Evolutionary conservation across 2,797 vertebrate genomes (phyloP), one percentile per base, ranked within the genome.

Genomic region (Danio choprae): DNA sequence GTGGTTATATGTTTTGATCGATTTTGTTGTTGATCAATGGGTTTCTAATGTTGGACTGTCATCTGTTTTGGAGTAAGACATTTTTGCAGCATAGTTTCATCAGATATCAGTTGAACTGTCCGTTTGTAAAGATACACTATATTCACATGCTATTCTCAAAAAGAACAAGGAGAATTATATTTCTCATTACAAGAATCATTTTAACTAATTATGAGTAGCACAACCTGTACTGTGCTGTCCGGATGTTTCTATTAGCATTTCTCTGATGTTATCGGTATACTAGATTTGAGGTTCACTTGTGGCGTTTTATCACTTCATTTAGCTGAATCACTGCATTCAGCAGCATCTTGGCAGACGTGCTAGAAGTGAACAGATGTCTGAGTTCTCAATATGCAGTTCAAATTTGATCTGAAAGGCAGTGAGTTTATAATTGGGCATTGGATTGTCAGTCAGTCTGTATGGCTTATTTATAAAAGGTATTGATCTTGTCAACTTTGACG

Each of bases 301-400:
- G 29, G 13, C 29, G 18, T 62, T 50, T 43, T 44, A 69, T 43
- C 38, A 72, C 51, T 53, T 36, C 50, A 20, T 70, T 40, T 55
- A 71, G 15, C 16, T 41, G 38, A 41, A 59, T 71, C 69, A 41
- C 48, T 44, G 41, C 22, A 29, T 59, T 73, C 46, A 44, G 56
- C 41, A 38, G 36, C 11, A 10, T 20, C 29, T 62, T 74, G 44
- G 43, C 72, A 48, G 44, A 50, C 43, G 38, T 59, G n/a, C 48
- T 73, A 46, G 20, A 72, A 38, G 56, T 74, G 44, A 62, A 18
- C 72, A 62, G 56, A 60, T 74, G 58, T 74, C 50, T 20, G 22
- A 38, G 44, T 62, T 74, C 29, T 62, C 43, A 16, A n/a, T 58
- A 16, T 29, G 16, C 7, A 22, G 16, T 55, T 41, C 16, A 18